Conservation (phyloP, 1,140 invertebrate genomes). For the Augochlora pura region DNA sequence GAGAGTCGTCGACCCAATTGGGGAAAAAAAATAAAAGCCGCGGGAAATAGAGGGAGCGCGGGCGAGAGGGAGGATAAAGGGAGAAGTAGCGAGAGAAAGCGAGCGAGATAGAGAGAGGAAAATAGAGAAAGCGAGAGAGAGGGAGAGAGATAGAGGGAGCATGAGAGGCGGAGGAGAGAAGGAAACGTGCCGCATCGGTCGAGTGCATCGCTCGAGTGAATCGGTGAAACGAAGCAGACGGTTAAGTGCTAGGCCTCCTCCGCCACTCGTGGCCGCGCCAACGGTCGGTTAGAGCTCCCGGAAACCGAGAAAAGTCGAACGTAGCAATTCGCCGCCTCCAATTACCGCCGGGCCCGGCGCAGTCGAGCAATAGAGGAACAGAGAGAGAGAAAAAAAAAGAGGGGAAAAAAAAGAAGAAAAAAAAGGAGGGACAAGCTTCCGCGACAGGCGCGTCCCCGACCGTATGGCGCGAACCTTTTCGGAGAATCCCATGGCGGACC, state of each 20-base stretch:
- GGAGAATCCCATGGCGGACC: too few relatives aligned
- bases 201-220: constrained; percentile 10
- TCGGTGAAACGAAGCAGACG: constrained; percentile 25
- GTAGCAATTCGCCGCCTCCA: constrained; percentile 28
- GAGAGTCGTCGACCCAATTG: background rate
- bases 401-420: background rate
- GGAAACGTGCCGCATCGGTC: constrained; percentile 2
- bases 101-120: background rate
- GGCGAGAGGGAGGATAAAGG: background rate
- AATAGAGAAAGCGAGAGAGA: background rate
- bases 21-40: background rate
- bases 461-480: constrained; percentile 27
- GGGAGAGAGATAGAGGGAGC: background rate
- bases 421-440: constrained; percentile 1
- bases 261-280: constrained; percentile 19
- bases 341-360: constrained; percentile 22
- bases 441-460: constrained; percentile 18
- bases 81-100: background rate
- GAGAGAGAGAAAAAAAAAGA: background rate
- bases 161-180: background rate
- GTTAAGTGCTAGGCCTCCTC: constrained; percentile 15
- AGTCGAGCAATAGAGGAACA: background rate
- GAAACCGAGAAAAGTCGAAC: constrained; percentile 42
- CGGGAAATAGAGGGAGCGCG: too few relatives aligned
- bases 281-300: constrained; percentile 18